These are phyloP conservation scores for Himalopsyche japonica DNA, from an alignment of 2,888 invertebrate species.

Conservation along the genomic window DNA sequence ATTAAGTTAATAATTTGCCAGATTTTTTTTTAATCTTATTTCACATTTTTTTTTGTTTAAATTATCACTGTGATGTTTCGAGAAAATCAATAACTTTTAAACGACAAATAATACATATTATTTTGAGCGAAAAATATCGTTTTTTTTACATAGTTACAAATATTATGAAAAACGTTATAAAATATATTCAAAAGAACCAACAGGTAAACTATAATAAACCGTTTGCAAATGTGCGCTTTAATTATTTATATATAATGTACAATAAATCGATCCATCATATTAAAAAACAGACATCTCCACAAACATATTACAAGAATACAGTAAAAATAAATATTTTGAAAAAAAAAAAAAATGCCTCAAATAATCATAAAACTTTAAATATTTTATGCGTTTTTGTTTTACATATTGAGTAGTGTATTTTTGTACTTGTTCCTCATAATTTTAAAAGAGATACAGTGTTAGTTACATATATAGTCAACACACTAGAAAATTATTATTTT, in stretches of 20 bases:
- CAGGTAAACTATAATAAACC: background rate
- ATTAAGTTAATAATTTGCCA: slow-evolving; percentile 14
- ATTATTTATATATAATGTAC: background rate
- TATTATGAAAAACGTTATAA: slow-evolving; percentile 9
- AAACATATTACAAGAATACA: too few species aligned
- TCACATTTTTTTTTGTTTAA: background rate
- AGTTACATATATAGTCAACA: too few species aligned
- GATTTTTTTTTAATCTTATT: background rate
- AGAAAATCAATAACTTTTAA: slow-evolving; percentile 13
- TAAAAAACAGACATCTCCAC: too few species aligned
- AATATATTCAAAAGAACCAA: slow-evolving; percentile 13
- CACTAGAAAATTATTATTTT: too few species aligned
- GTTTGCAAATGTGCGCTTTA: background rate
- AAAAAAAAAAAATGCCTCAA: too few species aligned
- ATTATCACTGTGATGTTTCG: slow-evolving; percentile 19
- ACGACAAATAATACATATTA: slow-evolving; percentile 7
- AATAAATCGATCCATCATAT: background rate
- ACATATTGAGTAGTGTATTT: too few species aligned
- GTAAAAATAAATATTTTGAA: too few species aligned
- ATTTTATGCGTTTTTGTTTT: too few species aligned
- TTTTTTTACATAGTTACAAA: slow-evolving; percentile 28
- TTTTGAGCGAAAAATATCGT: slow-evolving; percentile 20
- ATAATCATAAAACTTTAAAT: too few species aligned
- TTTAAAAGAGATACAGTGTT: too few species aligned
- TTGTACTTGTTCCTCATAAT: too few species aligned